Evolutionary conservation across 2,113 vertebrate species (phyloP), one percentile per base, ranked within the genome.

Genomic region (Otus sunia): DNA sequence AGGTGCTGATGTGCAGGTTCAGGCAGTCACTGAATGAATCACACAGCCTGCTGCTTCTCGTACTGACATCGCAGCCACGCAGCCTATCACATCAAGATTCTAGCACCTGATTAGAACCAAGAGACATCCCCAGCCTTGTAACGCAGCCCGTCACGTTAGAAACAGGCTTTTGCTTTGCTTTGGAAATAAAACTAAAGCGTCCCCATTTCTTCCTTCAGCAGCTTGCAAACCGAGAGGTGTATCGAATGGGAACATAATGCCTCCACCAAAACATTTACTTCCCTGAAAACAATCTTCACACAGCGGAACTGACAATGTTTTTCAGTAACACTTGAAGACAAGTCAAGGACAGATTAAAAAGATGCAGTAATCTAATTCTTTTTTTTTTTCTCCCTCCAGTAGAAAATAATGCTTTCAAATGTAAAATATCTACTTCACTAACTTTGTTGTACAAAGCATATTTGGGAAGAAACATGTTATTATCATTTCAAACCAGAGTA

Each of bases 341-440:
- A 97, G 94, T 96, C 95, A 97, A 98, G 95, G 96, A 84, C 89
- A 96, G 86, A 86, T 75, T 63, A 90, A 76, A 55, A 63, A 88
- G 34, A 92, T 47, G 26, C 30, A 29, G 32, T 20, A 64, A 53
- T 67, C 62, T 41, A 18, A 10, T 15, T 9, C 21, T 53, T 18
- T 11, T 64, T 27, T 27, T 25, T 10, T 12, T 32, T 32, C 27
- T 15, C 30, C 20, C 49, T 74, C 67, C 49, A 37, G 37, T 20
- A 59, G 56, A 66, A 85, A 76, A 47, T 14, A 79, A 6, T 49
- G 56, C 60, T 92, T 96, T 91, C 85, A 96, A 97, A 88, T 90
- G 37, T 76, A 93, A 97, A 97, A 55, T 27, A 80, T 37, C 63
- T 84, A 53, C 85, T 76, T 60, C 36, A 34, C 41, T 64, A 77